phyloP scores from a whole-genome alignment of 2,888 invertebrate genomes.

The Theodoxus fluviatilis region DNA sequence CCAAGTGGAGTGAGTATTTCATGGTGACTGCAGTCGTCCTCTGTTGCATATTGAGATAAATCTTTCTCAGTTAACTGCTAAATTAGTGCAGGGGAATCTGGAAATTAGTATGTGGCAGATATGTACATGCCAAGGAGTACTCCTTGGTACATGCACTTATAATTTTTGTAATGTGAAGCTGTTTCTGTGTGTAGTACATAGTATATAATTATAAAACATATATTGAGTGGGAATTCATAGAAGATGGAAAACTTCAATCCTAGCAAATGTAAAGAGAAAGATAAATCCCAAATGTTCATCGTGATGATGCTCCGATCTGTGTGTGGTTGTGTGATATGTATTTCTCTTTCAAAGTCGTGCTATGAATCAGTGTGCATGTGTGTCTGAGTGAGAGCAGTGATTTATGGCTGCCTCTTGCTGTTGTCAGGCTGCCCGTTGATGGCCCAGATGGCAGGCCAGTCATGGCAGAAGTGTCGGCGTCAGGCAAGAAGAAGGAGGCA shows the following conservation, averaged over 20 bases:
- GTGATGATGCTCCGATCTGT: too few species aligned
- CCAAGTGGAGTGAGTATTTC: slow-evolving; percentile 68
- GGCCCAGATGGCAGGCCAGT: slow-evolving; percentile 77
- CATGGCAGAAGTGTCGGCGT: slow-evolving; percentile 83
- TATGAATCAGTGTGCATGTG: background rate
- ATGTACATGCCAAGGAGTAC: too few species aligned
- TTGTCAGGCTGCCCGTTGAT: slow-evolving; percentile 81
- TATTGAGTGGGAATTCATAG: too few species aligned
- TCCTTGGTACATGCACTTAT: too few species aligned
- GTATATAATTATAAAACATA: too few species aligned
- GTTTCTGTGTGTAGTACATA: too few species aligned
- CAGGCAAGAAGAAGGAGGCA: slow-evolving; percentile 93
- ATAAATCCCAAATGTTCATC: too few species aligned
- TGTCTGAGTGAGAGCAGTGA: background rate
- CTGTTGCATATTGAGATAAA: background rate
- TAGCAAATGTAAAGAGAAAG: too few species aligned
- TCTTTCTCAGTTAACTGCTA: background rate
- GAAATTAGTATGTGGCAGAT: background rate
- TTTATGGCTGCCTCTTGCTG: background rate
- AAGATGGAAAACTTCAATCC: too few species aligned
- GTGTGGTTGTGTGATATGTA: too few species aligned
- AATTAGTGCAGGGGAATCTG: background rate
- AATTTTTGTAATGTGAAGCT: too few species aligned
- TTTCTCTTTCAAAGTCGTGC: background rate
- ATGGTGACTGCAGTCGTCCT: background rate